These are phyloP conservation scores for Pristionchus mayeri DNA, from an alignment of 2,888 invertebrate genomes.

Conservation along the genomic window DNA sequence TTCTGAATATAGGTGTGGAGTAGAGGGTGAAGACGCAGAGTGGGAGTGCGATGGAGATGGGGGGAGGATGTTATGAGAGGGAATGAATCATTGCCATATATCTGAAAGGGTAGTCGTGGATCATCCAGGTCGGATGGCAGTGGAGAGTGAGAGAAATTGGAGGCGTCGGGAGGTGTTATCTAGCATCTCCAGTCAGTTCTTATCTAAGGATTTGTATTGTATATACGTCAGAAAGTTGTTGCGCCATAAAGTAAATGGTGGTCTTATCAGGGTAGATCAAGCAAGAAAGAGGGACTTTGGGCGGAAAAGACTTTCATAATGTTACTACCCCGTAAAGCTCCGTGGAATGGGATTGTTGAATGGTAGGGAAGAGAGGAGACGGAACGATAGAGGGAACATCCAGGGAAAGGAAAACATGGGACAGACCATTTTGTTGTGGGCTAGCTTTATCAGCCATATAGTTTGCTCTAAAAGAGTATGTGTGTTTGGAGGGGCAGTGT, in stretches of 20 bases:
- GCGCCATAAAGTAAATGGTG: conserved; percentile 8
- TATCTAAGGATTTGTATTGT: neutral
- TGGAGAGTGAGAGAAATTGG: neutral
- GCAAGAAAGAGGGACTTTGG: neutral
- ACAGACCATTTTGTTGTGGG: conserved; percentile 1
- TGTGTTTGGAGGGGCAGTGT: neutral
- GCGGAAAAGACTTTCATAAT: conserved; percentile 7
- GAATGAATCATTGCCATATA: conserved; percentile 18
- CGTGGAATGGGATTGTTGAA: conserved; percentile 13
- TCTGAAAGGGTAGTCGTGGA: neutral
- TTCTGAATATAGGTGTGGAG: neutral
- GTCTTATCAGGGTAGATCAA: conserved; percentile 9
- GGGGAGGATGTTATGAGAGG: conserved; percentile 22
- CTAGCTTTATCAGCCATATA: conserved; percentile 17
- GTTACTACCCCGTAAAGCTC: conserved; percentile 7
- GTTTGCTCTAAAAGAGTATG: conserved; percentile 13
- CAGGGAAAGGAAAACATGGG: conserved; percentile 13
- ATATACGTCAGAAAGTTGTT: neutral
- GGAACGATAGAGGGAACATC: neutral
- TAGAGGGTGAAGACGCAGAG: conserved; percentile 9
- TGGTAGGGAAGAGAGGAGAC: neutral
- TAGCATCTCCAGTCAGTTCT: neutral
- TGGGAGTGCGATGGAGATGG: neutral
- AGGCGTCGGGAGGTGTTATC: neutral
- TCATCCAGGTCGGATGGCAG: no score